phyloP scores from a whole-genome alignment of 2,113 vertebrate genomes.

The Garra rufa region DNA sequence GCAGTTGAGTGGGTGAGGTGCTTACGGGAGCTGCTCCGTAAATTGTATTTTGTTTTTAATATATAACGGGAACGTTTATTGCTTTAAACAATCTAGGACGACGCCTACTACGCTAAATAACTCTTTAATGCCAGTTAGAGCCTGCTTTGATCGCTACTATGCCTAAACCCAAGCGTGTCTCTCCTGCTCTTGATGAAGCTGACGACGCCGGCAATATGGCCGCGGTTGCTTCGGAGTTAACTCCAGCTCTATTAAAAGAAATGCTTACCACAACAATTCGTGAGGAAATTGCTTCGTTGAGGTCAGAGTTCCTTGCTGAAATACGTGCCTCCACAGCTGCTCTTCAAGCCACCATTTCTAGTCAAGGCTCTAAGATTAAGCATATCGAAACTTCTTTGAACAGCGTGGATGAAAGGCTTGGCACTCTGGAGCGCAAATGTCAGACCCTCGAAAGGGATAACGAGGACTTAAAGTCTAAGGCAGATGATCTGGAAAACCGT shows the following conservation, averaged over 20 bases:
- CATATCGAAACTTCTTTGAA: neutral
- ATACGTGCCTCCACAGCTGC: neutral
- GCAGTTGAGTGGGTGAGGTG: too few species aligned
- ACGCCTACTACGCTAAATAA: neutral
- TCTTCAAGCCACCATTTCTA: neutral
- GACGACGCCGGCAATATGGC: neutral
- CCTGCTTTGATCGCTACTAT: neutral
- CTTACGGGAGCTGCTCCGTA: too few species aligned
- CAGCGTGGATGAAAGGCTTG: neutral
- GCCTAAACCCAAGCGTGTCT: neutral
- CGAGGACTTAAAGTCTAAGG: neutral
- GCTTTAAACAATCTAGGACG: neutral
- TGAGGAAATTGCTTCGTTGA: neutral
- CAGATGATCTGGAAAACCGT: neutral
- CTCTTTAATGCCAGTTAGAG: neutral
- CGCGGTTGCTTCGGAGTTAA: neutral
- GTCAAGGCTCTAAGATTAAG: neutral
- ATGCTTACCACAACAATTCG: neutral
- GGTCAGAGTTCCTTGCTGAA: neutral
- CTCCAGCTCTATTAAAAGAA: neutral
- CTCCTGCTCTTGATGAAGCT: neutral
- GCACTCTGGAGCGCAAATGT: neutral
- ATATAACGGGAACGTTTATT: too few species aligned
- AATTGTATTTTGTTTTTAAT: too few species aligned
- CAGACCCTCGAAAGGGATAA: neutral